Evolutionary conservation across 2,888 invertebrate genomes (phyloP).

Genomic region (Poecilobothrus nobilitatus): DNA sequence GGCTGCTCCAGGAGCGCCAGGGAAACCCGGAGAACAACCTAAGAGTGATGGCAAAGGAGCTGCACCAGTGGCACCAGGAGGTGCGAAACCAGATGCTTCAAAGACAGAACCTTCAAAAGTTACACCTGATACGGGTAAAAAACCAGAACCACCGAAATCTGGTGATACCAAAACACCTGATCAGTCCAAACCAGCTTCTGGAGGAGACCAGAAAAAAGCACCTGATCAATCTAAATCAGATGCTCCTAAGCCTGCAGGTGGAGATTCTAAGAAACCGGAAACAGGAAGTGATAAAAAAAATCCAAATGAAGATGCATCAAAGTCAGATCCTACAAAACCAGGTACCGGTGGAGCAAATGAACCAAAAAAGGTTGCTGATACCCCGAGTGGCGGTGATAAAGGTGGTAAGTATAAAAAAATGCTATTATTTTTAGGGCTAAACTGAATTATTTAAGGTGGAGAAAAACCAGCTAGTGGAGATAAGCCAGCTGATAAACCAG

Average conservation of each 20-base stretch:
- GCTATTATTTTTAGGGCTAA: too few relatives aligned
- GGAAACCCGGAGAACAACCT: constrained; percentile 28
- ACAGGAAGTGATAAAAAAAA: constrained; percentile 26
- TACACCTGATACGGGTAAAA: constrained; percentile 24
- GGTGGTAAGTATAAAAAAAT: too few relatives aligned
- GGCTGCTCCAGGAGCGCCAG: constrained; percentile 14
- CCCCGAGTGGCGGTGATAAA: constrained; percentile 23
- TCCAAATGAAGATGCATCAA: too few relatives aligned
- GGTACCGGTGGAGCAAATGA: constrained; percentile 45
- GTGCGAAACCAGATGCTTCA: constrained; percentile 37
- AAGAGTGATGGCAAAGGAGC: constrained; percentile 30
- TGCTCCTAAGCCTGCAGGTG: constrained; percentile 28
- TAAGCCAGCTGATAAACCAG: constrained; percentile 24
- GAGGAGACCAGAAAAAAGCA: constrained; percentile 25
- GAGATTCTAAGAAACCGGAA: neutral
- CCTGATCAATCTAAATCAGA: neutral
- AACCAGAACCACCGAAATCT: constrained; percentile 32
- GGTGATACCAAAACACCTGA: constrained; percentile 30
- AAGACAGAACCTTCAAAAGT: constrained; percentile 20
- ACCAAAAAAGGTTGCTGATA: constrained; percentile 30
- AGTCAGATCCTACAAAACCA: too few relatives aligned
- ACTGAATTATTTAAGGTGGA: neutral
- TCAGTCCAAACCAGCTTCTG: constrained; percentile 20
- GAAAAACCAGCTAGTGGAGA: constrained; percentile 20
- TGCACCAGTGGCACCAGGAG: constrained; percentile 32